A percentile compares a stretch with the other conserved stretches of the same genome.
Evolutionary conservation across 2,797 vertebrate genomes (phyloP).

Genomic region (Artibeus jamaicensis): DNA sequence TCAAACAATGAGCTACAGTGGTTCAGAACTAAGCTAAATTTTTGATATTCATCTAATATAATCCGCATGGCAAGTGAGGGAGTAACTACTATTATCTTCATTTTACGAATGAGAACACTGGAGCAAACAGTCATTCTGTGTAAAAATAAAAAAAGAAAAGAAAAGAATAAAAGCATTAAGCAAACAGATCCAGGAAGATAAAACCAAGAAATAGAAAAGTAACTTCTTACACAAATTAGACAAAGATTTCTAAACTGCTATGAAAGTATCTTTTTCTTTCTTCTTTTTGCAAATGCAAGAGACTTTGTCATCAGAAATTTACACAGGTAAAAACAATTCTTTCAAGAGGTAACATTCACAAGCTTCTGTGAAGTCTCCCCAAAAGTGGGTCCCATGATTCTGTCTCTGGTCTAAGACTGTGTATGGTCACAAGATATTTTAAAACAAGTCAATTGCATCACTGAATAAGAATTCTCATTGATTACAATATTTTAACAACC

Average conservation of each 20-base stretch:
- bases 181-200: neutral
- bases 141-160: neutral
- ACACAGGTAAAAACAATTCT: neutral
- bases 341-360: neutral
- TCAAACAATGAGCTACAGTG: neutral
- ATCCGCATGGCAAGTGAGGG: neutral
- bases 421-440: neutral
- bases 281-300: neutral
- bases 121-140: neutral
- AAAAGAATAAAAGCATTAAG: neutral
- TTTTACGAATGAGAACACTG: neutral
- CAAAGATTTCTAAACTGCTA: neutral
- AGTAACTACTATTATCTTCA: neutral
- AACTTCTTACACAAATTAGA: neutral
- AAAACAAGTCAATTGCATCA: conserved; percentile 58
- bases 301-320: neutral
- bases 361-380: neutral
- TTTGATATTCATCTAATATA: conserved; percentile 22
- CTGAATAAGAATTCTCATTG: conserved; percentile 50
- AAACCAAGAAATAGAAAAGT: neutral
- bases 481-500: conserved; percentile 50
- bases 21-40: conserved; percentile 5
- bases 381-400: neutral
- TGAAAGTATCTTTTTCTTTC: neutral
- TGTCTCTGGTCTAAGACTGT: neutral